phyloP scores from a whole-genome alignment of 2,888 invertebrate species.

The Pammene fasciana region DNA sequence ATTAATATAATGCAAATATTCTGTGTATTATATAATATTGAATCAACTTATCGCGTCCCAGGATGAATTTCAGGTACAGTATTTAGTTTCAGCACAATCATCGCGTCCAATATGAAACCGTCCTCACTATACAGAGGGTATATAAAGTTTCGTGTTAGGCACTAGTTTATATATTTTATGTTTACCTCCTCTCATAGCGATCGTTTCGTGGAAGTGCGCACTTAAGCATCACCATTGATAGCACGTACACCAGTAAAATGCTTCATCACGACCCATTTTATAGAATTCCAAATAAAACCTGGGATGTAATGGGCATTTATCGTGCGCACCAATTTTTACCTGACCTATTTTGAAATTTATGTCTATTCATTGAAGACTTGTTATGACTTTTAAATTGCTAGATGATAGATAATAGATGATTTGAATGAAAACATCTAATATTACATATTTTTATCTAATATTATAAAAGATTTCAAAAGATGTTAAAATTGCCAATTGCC shows the following conservation, averaged over 20 bases:
- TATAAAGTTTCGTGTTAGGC: constrained; percentile 61
- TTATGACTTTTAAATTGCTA: too few relatives aligned
- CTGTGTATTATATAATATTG: too few relatives aligned
- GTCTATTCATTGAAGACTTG: neutral
- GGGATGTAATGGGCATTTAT: constrained; percentile 29
- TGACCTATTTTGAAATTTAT: neutral
- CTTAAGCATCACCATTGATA: constrained; percentile 58
- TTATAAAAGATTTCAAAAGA: too few relatives aligned
- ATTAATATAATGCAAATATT: too few relatives aligned
- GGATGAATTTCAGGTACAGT: too few relatives aligned
- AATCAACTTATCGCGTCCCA: too few relatives aligned
- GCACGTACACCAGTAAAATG: constrained; percentile 56
- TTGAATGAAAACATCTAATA: too few relatives aligned
- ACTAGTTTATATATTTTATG: constrained; percentile 65
- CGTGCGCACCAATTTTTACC: constrained; percentile 22
- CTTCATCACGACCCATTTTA: constrained; percentile 58
- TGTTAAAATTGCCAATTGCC: too few relatives aligned
- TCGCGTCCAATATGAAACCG: constrained; percentile 27
- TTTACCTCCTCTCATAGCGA: constrained; percentile 63
- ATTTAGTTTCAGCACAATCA: too few relatives aligned
- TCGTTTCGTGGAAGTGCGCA: constrained; percentile 39
- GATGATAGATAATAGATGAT: too few relatives aligned
- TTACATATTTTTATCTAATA: too few relatives aligned
- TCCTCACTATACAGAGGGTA: constrained; percentile 53
- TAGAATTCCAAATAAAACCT: constrained; percentile 53